A percentile compares a stretch with the other conserved stretches of the same genome.
Evolutionary conservation across 1,140 invertebrate genomes (phyloP).

Genomic region (Platorchestia sp.): DNA sequence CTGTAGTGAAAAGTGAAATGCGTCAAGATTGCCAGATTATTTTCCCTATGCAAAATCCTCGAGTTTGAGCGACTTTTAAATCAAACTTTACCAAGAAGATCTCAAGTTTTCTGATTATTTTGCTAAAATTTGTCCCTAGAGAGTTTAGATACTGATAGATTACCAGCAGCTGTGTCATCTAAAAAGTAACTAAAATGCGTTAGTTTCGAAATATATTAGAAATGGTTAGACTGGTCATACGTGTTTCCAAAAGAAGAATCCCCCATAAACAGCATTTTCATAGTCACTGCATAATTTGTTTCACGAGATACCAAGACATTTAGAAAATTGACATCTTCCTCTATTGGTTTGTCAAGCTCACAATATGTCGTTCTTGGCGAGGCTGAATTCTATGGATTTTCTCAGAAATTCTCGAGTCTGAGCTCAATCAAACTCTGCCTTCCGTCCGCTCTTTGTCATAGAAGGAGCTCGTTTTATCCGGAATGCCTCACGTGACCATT

Average conservation of each 20-base stretch:
- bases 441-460: not conserved
- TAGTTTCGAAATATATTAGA: not conserved
- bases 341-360: not conserved
- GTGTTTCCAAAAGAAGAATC: not conserved
- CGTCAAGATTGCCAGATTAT: too few relatives aligned
- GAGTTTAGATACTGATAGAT: too few relatives aligned
- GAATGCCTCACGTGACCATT: not conserved
- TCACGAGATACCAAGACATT: not conserved
- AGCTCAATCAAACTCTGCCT: too few relatives aligned
- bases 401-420: too few relatives aligned
- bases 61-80: too few relatives aligned
- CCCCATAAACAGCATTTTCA: not conserved
- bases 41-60: too few relatives aligned
- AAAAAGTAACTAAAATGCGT: not conserved
- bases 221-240: not conserved
- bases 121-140: not conserved
- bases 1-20: too few relatives aligned
- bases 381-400: not conserved
- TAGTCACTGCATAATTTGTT: not conserved
- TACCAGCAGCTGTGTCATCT: not conserved
- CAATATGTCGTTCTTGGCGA: not conserved
- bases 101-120: too few relatives aligned
- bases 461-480: not conserved
- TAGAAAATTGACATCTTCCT: not conserved
- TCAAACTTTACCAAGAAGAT: too few relatives aligned